Evolutionary conservation across 2,797 vertebrate genomes (phyloP).

Genomic region (Cheirogaleus major): DNA sequence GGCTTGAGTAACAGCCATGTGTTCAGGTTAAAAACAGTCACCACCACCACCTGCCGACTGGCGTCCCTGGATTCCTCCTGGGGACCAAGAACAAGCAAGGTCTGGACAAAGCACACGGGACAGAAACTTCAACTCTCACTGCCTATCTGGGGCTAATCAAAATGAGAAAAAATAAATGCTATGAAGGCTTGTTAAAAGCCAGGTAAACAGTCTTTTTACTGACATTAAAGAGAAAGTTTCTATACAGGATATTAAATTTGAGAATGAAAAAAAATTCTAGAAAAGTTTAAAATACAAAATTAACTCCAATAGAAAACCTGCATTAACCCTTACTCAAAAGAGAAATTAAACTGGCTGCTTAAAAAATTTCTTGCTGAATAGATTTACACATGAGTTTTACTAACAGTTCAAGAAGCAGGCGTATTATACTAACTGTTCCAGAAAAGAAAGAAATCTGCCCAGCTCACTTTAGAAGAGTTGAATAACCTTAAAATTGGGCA

Average conservation of each 20-base stretch:
- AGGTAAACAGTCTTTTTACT: rapidly evolving
- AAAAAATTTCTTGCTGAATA: neutral
- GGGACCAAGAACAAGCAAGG: neutral
- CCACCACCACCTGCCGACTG: rapidly evolving
- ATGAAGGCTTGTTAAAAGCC: rapidly evolving
- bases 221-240: no score
- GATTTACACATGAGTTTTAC: neutral
- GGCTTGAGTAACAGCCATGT: neutral
- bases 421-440: neutral
- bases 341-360: neutral
- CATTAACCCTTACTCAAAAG: neutral
- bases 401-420: neutral
- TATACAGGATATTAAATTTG: neutral
- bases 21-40: neutral
- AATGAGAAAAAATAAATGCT: neutral
- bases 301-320: neutral
- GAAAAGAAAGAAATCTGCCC: neutral
- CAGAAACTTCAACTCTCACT: neutral
- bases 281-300: neutral
- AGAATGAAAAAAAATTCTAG: neutral
- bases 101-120: rapidly evolving
- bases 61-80: rapidly evolving
- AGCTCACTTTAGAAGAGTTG: no score
- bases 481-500: neutral
- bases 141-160: neutral